Base-by-base conservation (phyloP, 2,797 vertebrate species). In the Enteromius anoplus region DNA sequence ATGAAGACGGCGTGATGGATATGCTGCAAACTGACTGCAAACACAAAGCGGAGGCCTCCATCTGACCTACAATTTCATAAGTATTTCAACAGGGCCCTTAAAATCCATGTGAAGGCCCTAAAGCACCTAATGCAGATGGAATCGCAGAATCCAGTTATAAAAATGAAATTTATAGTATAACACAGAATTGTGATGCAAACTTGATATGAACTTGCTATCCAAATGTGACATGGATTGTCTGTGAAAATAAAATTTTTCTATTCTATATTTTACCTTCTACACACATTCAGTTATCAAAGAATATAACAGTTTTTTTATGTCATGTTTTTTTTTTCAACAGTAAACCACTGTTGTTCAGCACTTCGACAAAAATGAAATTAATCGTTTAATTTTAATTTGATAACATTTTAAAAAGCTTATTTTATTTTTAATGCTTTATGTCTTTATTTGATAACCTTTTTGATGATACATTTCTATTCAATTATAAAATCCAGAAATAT, bases 1-100 rank as follows among this genome's bases (percentile, higher is more conserved):
- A 84, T 76, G 42, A 85, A 84, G 75, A 78, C 23, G 76, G 32
- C 11, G 34, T 64, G 75, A 85, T 81, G 75, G 66, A 58, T 64
- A 23, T 29, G 55, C 51, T n/a, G 51, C 51, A 40, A 65, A 70
- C n/a, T 37, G 60, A 68, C 69, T 66, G n/a, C 42, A 42, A 71
- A 69, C 37, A 55, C 19, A 73, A 47, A 79, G 29, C 2, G 15
- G 32, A 72, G 8, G 12, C n/a, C 40, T 70, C 42, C 40, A 70
- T 23, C n/a, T 23, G 34, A 17, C 3, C 21, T 51, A 66, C 47
- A 12, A 11, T 45, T 64, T 47, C 23, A 47, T 11, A 68, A 68
- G 65, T 68, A 40, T 40, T n/a, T 21, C 34, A 75, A 9, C 6
- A 55, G 19, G 19, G 49, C 34, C 14, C 11, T 26, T 32, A 21